Conservation (phyloP, 2,888 invertebrate species). For the Onthophagus sagittarius region DNA sequence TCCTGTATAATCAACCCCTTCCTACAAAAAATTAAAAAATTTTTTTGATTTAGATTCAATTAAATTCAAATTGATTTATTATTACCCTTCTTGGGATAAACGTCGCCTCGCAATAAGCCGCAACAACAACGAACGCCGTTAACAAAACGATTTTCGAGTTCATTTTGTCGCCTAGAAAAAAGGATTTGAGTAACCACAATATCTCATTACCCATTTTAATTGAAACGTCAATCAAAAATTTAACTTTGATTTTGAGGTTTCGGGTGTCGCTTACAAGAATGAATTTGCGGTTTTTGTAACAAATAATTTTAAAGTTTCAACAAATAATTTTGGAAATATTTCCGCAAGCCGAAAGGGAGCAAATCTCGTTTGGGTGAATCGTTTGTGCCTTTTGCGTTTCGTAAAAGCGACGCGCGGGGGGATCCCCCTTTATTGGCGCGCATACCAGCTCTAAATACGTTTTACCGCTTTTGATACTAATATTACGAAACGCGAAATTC, state of each 20-base stretch:
- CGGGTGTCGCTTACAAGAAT: background rate
- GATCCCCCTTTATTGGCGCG: background rate
- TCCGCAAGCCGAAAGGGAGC: background rate
- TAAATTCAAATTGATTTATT: background rate
- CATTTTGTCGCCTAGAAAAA: background rate
- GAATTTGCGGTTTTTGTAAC: background rate
- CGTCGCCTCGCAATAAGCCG: conserved; percentile 28
- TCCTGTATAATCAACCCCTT: conserved; percentile 26
- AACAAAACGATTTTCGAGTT: background rate
- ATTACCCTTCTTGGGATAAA: conserved; percentile 40
- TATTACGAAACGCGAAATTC: background rate
- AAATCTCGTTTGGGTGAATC: background rate
- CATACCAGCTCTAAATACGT: background rate
- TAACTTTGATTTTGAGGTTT: background rate
- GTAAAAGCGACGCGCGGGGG: no score
- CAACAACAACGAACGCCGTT: conserved; percentile 1
- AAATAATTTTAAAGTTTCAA: no score
- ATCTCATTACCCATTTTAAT: background rate
- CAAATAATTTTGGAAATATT: background rate
- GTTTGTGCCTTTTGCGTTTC: background rate
- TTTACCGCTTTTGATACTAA: background rate
- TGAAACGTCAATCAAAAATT: background rate
- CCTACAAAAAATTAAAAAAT: conserved; percentile 19
- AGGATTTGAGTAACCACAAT: background rate
- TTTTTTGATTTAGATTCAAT: background rate